Base-by-base conservation (phyloP, 2,888 invertebrate species). In the Hanleya hanleyi region DNA sequence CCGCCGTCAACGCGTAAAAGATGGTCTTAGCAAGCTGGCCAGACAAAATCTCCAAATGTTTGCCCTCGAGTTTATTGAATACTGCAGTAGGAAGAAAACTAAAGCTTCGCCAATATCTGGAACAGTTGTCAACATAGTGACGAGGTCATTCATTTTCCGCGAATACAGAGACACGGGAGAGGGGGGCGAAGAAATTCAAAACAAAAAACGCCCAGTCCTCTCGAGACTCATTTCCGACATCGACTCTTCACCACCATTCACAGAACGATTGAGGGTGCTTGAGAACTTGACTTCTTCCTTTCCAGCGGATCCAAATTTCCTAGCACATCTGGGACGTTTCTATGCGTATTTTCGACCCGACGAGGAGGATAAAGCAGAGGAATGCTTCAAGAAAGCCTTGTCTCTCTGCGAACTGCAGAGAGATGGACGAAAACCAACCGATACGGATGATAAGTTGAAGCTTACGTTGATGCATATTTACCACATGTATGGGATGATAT, bases 301-400 rank as follows among this genome's bases (percentile, higher is more conserved):
- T 67, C 81, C 82, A 9, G 70, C 76, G 62, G 78, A 81, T 57
- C 74, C 79, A 35, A 77, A 77, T 38, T 81, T 77, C 57, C 73
- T 65, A 29, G 81, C 82, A 9, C 82, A 82, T 57, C 75, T 82
- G 12, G 82, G 81, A 9, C 70, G 82, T 9, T 77, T 81, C 62
- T 77, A 77, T 66, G 72, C 81, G 9, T 66, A 73, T 26, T 81
- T 80, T 61, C 49, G 78, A 68, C 81, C 80, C 12, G 77, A 79
- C 22, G 76, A 79, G 50, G 78, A 76, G 32, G 62, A 75, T 1
- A 65, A 77, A 38, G 81, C 81, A 3, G 80, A 80, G 57, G 70
- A 71, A 50, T 77, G 77, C 35, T 77, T 81, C 49, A 50, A 74
- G 38, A 73, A 72, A 47, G 80, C 83, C 2, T 61, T 79, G 2